Base-by-base conservation (phyloP, 2,888 invertebrate species). In the Rhopalosiphum nymphaeae region DNA sequence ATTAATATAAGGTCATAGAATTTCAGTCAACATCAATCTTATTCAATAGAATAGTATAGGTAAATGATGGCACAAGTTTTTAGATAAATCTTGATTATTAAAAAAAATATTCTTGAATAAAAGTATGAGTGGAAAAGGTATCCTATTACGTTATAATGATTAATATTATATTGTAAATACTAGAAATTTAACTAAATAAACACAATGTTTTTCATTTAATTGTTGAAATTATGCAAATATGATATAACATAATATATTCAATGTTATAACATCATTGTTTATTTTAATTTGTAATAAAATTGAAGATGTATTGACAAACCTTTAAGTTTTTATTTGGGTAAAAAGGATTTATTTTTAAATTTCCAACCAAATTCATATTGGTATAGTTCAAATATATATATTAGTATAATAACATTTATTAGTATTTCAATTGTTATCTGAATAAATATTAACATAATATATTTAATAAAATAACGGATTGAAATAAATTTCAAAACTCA, bases 1-100 rank as follows among this genome's bases (percentile, higher is more conserved):
- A 46, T 46, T 7, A 44, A 44, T 86, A 44, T 46, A 11, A 86
- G 13, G 7, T 86, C 16, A 53, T 9, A 53, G n/a, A 87, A 87
- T 87, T 49, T 87, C 25, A 49, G 49, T 49, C 87, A n/a, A 49
- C 49, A 87, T 87, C 53, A 49, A 87, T 87, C 53, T n/a, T 87
- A 49, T n/a, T 87, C 21, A 87, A 36, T 87, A 49, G 10, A 21
- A 44, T 9, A 44, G 11, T 29, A 4, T 44, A 87, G 1, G 44
- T 49, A 87, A 49, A 87, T 29, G n/a, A 87, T 46, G 86, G 16
- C 16, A 9, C n/a, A 16, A 87, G 49, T 87, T 87, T 49, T 87
- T 29, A 44, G 36, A 44, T 44, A 44, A 44, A 85, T 26, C 85
- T 85, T 44, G 26, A 44, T 26, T 29, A 85, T 44, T 85, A 85